A percentile compares a stretch with the other conserved stretches of the same genome.
These are phyloP conservation scores for Liasis olivaceus DNA, from an alignment of 2,797 vertebrate genomes.

Conservation along the genomic window DNA sequence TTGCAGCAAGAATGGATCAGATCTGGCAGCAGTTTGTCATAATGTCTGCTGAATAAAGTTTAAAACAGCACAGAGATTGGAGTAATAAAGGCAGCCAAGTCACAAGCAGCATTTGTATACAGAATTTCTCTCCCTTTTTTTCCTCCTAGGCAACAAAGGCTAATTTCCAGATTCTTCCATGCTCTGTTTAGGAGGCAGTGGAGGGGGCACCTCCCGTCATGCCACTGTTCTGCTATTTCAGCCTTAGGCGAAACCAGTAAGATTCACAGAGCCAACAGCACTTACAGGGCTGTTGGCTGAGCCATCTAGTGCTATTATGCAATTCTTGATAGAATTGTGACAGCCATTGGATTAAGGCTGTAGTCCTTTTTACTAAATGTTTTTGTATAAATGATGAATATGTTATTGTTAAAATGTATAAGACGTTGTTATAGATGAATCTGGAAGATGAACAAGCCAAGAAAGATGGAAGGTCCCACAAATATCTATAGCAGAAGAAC, in stretches of 20 bases:
- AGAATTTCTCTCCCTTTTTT: not conserved
- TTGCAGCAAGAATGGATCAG: not conserved
- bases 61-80: not conserved
- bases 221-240: not conserved
- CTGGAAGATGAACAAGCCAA: too few species aligned
- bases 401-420: too few species aligned
- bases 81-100: not conserved
- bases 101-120: not conserved
- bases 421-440: too few species aligned
- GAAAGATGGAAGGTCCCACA: too few species aligned
- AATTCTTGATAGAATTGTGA: not conserved
- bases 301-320: not conserved
- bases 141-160: not conserved
- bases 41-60: not conserved
- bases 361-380: not conserved
- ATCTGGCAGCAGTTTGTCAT: not conserved
- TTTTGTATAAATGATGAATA: too few species aligned
- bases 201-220: not conserved
- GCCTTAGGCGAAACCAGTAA: not conserved
- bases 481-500: too few species aligned
- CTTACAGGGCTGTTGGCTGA: not conserved
- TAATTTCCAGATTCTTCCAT: not conserved
- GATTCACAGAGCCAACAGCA: not conserved
- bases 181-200: not conserved
- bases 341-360: not conserved